Percentiles rank a stretch among this genome's conserved stretches.
Conservation (phyloP, 1,140 invertebrate genomes). For the Doryteuthis pealeii region DNA sequence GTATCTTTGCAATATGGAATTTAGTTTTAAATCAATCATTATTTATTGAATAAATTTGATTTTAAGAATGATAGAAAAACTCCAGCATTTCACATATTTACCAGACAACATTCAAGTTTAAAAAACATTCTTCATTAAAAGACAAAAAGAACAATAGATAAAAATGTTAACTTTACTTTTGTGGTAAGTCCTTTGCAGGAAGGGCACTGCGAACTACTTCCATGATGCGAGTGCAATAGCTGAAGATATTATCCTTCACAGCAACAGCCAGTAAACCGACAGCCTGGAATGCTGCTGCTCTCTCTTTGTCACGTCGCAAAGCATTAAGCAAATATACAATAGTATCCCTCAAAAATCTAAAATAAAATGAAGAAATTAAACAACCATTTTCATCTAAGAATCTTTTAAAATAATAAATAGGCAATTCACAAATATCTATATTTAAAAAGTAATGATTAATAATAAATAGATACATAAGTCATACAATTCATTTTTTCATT, state of each 20-base stretch:
- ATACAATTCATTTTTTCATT: too few relatives aligned
- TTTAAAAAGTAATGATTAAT: too few relatives aligned
- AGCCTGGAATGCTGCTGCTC: conserved; percentile 82
- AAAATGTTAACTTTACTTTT: conserved; percentile 37
- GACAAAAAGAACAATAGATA: neutral
- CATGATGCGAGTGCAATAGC: conserved; percentile 82
- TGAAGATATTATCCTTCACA: conserved; percentile 76
- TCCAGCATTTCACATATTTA: too few relatives aligned
- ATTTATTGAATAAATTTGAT: too few relatives aligned
- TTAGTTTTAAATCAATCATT: too few relatives aligned
- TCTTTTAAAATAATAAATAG: neutral
- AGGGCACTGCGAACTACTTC: conserved; percentile 79
- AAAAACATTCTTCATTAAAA: neutral
- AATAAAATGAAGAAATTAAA: conserved; percentile 21
- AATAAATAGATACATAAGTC: too few relatives aligned
- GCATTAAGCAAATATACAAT: conserved; percentile 78
- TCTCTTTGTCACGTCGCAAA: conserved; percentile 74
- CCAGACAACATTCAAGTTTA: neutral
- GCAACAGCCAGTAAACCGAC: conserved; percentile 89
- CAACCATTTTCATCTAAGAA: too few relatives aligned
- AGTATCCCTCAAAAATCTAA: conserved; percentile 74
- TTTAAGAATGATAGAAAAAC: too few relatives aligned
- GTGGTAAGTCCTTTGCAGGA: conserved; percentile 69
- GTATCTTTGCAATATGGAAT: too few relatives aligned
- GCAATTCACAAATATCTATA: neutral